Evolutionary conservation across 2,888 invertebrate species (phyloP), one percentile per base, ranked within the genome.

Genomic region (Gnatocerus cornutus): DNA sequence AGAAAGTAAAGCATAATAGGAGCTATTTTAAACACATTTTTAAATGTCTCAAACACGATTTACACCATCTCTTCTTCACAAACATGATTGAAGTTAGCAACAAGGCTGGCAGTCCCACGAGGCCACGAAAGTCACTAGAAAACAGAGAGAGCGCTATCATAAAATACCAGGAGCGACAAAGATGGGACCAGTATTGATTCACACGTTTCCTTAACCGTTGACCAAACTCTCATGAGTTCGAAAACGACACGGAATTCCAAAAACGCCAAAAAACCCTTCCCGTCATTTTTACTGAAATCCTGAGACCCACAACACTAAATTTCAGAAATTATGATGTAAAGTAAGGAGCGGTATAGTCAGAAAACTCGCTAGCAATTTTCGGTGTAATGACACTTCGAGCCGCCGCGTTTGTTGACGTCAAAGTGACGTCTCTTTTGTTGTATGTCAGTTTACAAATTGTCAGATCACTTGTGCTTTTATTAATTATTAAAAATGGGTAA

Each of bases 401-500:
- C 21, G 6, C 0, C 10, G 48, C 1, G 6, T 30, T 46, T 30
- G 16, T 30, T 59, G 59, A 50, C 48, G 61, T 61, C 48, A 58
- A 61, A 37, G 48, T 61, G 61, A 61, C 61, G 61, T 61, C 14
- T 10, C 30, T 37, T 53, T 53, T 53, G 53, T 46, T 13, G 46
- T 58, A 59, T 59, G 59, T 59, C 59, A 59, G 30, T 41, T 53
- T 59, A 10, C 30, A 14, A 59, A 14, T 45, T 59, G 59, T 59
- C 59, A 59, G 48, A 13, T 13, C 2, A 33, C 7, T 33, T 33
- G 33, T 33, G 33, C 21, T 21, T 21, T 21, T 4, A 21, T 21
- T 21, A 21, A 37, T 37, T 37, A 12, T 1, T 48, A 76, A 71
- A 69, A 45, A 99, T 99, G 99, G 99, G 99, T 78, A 99, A 98